These are phyloP conservation scores for Muscicapa comitata DNA, from an alignment of 2,797 vertebrate species.

Conservation along the genomic window DNA sequence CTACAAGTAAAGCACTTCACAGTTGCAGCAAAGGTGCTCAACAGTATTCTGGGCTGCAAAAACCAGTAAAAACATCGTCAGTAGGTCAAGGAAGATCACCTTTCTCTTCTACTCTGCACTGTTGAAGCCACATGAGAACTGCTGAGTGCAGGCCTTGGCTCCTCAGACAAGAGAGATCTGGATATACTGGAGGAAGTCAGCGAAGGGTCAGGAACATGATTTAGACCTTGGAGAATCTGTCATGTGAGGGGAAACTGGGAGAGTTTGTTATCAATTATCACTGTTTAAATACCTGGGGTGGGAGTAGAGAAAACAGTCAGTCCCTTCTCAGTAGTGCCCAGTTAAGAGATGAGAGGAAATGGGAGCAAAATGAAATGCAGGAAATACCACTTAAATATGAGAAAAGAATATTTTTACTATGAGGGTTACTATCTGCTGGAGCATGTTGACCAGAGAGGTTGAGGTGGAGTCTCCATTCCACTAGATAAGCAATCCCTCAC, in stretches of 20 bases:
- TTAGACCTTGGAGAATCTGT: not conserved
- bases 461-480: not conserved
- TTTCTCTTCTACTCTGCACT: not conserved
- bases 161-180: not conserved
- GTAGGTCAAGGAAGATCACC: not conserved
- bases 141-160: not conserved
- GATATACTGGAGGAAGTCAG: accelerated
- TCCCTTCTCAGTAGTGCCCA: not conserved
- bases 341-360: not conserved
- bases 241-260: not conserved
- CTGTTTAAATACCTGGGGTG: not conserved
- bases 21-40: not conserved
- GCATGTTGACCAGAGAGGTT: not conserved
- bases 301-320: not conserved
- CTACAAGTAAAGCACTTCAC: not conserved
- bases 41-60: not conserved
- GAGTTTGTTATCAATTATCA: not conserved
- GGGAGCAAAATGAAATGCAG: not conserved
- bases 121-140: not conserved
- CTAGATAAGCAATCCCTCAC: not conserved
- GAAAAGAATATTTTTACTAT: not conserved
- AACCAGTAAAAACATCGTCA: not conserved
- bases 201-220: not conserved
- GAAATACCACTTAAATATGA: not conserved
- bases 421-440: no score